Base-by-base conservation (phyloP, 2,888 invertebrate genomes). In the Dastarcus helophoroides region DNA sequence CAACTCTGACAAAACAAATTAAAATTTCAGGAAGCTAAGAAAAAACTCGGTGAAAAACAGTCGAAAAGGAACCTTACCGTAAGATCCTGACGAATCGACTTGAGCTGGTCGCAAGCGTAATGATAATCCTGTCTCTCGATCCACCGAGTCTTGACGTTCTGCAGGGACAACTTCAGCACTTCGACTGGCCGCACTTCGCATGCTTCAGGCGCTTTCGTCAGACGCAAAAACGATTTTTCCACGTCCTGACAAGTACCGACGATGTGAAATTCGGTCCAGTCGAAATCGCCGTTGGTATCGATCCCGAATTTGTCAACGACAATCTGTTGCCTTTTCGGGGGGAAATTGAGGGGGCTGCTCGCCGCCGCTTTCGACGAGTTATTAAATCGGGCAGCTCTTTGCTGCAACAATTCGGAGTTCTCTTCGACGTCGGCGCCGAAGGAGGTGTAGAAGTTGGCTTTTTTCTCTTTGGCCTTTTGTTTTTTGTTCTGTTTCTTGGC, bases 71-170 rank as follows among this genome's bases (percentile, higher is more conserved):
- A n/a, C n/a, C 76, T 71, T 63, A 93, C 97, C 39, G 97, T 98
- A 48, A 99, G 71, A 73, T 99, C 98, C 67, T 98, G 98, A 47
- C 98, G 69, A 44, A 99, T 95, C 5, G 95, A 94, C 64, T 98
- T 97, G 34, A 99, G 69, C 64, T 98, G 98, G 70, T 97, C 95
- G 68, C 95, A 97, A 36, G 90, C 85, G 68, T 93, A 97, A 63
- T 78, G 79, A 64, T 99, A 98, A 65, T 98, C 94, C 54, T 81
- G 81, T 51, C 81, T 86, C 33, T 76, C 71, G 42, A 80, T 73
- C 93, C 97, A 99, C 50, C 82, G 79, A 25, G 77, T 71, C 63
- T 94, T 91, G 7, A 97, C 94, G 67, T 86, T 82, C 54, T 74
- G 76, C 51, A 99, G 69, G 25, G 97, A 85, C 56, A 75, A 76